phyloP scores from a whole-genome alignment of 1,140 invertebrate genomes.

The Zaprionus nigranus region DNA sequence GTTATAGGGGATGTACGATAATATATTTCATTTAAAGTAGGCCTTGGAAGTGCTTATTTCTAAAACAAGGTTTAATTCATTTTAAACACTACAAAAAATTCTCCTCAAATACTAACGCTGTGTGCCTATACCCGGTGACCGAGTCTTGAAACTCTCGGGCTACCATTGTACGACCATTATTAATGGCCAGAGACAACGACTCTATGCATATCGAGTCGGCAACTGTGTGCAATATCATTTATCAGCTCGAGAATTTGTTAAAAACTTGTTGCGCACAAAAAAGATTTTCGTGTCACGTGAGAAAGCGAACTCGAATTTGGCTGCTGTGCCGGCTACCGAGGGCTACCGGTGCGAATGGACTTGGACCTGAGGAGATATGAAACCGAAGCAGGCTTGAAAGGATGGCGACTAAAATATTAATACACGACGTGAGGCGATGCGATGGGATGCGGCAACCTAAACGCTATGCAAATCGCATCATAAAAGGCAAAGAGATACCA shows the following conservation, averaged over 20 bases:
- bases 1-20: background rate
- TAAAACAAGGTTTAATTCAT: too few relatives aligned
- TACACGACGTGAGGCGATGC: constrained; percentile 52
- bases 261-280: constrained; percentile 83
- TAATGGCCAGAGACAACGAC: constrained; percentile 61
- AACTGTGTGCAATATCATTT: constrained; percentile 75
- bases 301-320: constrained; percentile 43
- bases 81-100: background rate
- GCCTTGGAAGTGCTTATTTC: too few relatives aligned
- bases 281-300: constrained; percentile 83
- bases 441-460: constrained; percentile 61
- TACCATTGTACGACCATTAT: constrained; percentile 56
- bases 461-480: constrained; percentile 74
- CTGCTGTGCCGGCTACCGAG: constrained; percentile 12
- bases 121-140: background rate
- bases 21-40: too few relatives aligned
- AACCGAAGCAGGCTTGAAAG: constrained; percentile 76
- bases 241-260: constrained; percentile 72
- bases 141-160: background rate
- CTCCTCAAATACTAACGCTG: background rate
- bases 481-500: constrained; percentile 62
- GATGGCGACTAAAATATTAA: constrained; percentile 69
- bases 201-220: constrained; percentile 74
- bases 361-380: constrained; percentile 50
- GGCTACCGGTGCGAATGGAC: constrained; percentile 56